These are phyloP conservation scores for Pongo abelii DNA, from an alignment of 2,113 vertebrate species.

Conservation along the genomic window DNA sequence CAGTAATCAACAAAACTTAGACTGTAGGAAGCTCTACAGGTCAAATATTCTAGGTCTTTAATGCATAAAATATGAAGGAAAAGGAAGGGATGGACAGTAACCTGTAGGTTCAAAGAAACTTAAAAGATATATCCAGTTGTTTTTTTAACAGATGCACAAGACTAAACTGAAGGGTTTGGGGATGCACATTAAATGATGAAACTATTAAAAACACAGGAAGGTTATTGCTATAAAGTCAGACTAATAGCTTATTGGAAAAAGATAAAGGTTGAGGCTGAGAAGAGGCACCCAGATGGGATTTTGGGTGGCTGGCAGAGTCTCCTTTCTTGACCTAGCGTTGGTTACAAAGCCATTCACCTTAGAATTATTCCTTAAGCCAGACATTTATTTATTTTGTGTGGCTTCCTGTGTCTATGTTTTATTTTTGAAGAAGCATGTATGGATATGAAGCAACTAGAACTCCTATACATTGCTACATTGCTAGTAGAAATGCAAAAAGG, in stretches of 20 bases:
- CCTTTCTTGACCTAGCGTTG: background rate
- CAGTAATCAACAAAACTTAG: background rate
- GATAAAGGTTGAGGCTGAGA: background rate
- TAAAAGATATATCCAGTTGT: background rate
- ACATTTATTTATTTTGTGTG: background rate
- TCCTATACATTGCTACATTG: no score
- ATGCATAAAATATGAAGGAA: background rate
- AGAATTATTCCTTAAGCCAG: background rate
- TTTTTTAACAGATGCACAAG: background rate
- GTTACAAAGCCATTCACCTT: background rate
- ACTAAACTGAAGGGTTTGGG: background rate
- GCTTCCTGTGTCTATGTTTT: background rate
- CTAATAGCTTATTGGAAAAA: background rate
- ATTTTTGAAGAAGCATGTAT: background rate
- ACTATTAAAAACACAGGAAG: background rate
- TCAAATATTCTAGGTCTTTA: background rate
- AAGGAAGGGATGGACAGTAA: background rate
- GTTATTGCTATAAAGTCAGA: background rate
- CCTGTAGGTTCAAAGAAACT: background rate
- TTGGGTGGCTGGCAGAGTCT: background rate
- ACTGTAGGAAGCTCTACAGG: background rate
- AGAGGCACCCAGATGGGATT: background rate
- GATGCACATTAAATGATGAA: background rate
- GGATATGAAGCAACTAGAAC: background rate
- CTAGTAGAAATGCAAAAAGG: background rate